phyloP scores from a whole-genome alignment of 2,113 vertebrate species.

The Tachysurus fulvidraco region DNA sequence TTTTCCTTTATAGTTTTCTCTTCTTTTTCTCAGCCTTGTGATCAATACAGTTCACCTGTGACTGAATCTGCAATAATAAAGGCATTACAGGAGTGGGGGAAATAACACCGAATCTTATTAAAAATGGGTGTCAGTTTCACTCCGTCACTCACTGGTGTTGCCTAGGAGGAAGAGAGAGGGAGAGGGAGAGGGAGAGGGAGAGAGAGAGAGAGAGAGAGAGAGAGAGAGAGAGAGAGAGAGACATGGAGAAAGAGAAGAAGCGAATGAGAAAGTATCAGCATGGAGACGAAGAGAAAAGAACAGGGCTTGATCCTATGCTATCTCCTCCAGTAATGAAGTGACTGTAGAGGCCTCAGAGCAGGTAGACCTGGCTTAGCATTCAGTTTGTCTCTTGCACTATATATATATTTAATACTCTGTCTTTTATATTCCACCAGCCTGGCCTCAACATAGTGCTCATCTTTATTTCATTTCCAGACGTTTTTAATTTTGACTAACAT shows the following conservation, averaged over 20 bases:
- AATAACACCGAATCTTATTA: conserved; percentile 72
- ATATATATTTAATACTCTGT: conserved; percentile 73
- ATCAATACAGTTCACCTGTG: conserved; percentile 74
- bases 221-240: conserved; percentile 24
- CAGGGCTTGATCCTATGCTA: conserved; percentile 61
- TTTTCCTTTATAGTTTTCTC: neutral
- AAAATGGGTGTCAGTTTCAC: conserved; percentile 67
- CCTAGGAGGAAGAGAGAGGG: conserved; percentile 56
- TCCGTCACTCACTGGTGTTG: conserved; percentile 63
- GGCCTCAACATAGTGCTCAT: conserved; percentile 70
- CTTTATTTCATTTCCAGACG: conserved; percentile 76
- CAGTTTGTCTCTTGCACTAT: conserved; percentile 51
- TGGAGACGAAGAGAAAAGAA: conserved; percentile 29
- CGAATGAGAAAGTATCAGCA: conserved; percentile 40
- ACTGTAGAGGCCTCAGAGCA: conserved; percentile 41
- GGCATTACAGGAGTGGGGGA: conserved; percentile 69
- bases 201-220: neutral
- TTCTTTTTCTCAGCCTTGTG: conserved; percentile 52
- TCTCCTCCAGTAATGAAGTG: conserved; percentile 59
- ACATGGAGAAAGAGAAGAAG: conserved; percentile 37
- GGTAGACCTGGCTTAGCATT: conserved; percentile 67
- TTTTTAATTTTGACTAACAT: conserved; percentile 71
- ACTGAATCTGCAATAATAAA: conserved; percentile 79
- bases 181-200: conserved; percentile 49
- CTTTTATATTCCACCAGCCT: conserved; percentile 72